Evolutionary conservation across 2,113 vertebrate species (phyloP).

Genomic region (Cranoglanis bouderius): DNA sequence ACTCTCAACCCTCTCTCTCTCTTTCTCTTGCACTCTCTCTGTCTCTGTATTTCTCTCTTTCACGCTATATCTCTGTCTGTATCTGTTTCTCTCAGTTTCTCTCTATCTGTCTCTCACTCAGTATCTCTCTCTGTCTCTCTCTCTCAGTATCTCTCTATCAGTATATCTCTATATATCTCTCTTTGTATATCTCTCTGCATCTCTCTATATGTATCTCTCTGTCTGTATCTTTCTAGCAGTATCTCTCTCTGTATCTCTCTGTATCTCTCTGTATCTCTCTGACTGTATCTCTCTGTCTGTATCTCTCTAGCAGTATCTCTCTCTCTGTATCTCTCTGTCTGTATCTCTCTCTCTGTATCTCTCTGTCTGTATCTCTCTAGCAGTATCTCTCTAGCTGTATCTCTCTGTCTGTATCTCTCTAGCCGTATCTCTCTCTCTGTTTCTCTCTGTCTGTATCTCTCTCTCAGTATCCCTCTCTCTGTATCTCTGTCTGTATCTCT

Average conservation of each 20-base stretch:
- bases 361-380: neutral
- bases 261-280: no score
- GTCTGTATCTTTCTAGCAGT: slow-evolving; percentile 25
- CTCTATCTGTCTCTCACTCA: neutral
- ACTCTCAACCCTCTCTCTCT: neutral
- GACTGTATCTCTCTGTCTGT: neutral
- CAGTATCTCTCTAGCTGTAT: no score
- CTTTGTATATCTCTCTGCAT: no score
- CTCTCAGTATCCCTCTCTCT: no score
- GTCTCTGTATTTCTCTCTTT: neutral
- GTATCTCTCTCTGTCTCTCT: slow-evolving; percentile 41
- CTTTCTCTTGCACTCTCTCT: neutral
- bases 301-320: neutral
- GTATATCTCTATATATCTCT: neutral
- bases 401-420: neutral
- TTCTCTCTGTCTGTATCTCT: neutral
- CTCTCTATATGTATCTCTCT: slow-evolving; percentile 41
- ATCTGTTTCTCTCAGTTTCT: neutral
- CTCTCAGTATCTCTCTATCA: slow-evolving; percentile 26
- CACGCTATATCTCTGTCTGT: neutral
- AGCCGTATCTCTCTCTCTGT: neutral
- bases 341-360: neutral
- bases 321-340: neutral
- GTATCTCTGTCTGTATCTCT: no score
- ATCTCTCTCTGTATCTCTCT: neutral